Base-by-base conservation (phyloP, 2,888 invertebrate species). In the Pristionchus exspectatus region DNA sequence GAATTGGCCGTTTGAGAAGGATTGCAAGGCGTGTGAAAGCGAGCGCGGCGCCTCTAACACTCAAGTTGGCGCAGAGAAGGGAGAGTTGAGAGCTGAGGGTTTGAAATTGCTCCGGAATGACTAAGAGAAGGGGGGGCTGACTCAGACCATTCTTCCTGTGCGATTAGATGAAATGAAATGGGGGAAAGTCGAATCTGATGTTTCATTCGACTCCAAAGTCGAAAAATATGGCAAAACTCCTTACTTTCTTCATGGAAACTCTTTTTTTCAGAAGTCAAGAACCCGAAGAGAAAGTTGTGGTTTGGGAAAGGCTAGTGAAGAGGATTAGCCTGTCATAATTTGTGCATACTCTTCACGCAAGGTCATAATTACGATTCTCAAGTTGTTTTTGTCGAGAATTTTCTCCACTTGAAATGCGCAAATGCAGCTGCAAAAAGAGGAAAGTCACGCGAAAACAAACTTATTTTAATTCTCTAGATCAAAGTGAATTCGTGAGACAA, bases 21-120 rank as follows among this genome's bases (percentile, higher is more conserved):
- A n/a, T 63, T 63, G 63, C 63, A 63, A 63, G 63, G 5, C 63
- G n/a, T 50, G 5, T 9, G 59, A 59, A 69, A 63, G n/a, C 24
- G 63, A 63, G n/a, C 24, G 63, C 56, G 66, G 14, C 69, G 30
- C 59, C 14, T 59, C 59, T 59, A 59, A 33, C 27, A 21, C n/a
- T 66, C 33, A 69, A 69, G 69, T 69, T 69, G 69, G 69, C 1
- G 30, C 14, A 69, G 69, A n/a, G n/a, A n/a, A 63, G 63, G 63
- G 63, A n/a, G 44, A 50, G 44, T 50, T 50, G 44, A 7, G 44
- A 27, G 27, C 38, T 38, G 30, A 27, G 69, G 30, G 69, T 69
- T 30, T 69, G 69, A 69, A 27, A 69, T 27, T 63, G 63, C 63
- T 63, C 69, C 69, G 69, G 30, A 66, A 30, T 69, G 69, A 69